Conservation (phyloP, 2,888 invertebrate species). For the Phanerotoma sp. region DNA sequence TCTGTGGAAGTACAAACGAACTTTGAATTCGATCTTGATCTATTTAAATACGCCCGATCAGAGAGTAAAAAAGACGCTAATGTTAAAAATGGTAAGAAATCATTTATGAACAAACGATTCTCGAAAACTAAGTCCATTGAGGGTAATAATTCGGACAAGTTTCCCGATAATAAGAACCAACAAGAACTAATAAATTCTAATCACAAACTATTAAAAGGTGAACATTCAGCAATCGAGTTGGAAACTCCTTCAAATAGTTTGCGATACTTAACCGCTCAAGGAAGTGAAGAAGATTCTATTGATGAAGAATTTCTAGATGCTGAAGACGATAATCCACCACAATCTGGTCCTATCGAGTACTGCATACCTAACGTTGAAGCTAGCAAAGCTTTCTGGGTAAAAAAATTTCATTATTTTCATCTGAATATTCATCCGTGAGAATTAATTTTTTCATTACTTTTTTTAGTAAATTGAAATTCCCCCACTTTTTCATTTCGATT, state of each 20-base stretch:
- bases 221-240: constrained; percentile 8
- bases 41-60: constrained; percentile 31
- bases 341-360: constrained; percentile 45
- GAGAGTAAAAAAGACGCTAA: constrained; percentile 38
- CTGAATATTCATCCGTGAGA: not conserved
- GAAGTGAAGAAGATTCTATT: constrained; percentile 40
- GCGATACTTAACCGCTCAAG: constrained; percentile 27
- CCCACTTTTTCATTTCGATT: too few relatives aligned
- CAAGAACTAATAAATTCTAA: not conserved
- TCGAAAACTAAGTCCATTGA: constrained; percentile 35
- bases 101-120: constrained; percentile 28
- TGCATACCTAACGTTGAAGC: constrained; percentile 44
- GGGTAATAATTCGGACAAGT: constrained; percentile 39
- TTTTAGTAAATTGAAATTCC: too few relatives aligned
- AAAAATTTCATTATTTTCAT: constrained; percentile 26
- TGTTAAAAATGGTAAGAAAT: constrained; percentile 31
- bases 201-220: not conserved
- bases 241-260: constrained; percentile 19
- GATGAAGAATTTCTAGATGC: constrained; percentile 44
- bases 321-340: constrained; percentile 39
- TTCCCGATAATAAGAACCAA: not conserved
- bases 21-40: constrained; percentile 37
- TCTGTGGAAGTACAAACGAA: constrained; percentile 53
- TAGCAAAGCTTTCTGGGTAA: constrained; percentile 55
- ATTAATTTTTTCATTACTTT: too few relatives aligned